A percentile compares a stretch with the other conserved stretches of the same genome.
These are phyloP conservation scores for Cephalopterus ornatus DNA, from an alignment of 2,113 vertebrate genomes.

Conservation along the genomic window DNA sequence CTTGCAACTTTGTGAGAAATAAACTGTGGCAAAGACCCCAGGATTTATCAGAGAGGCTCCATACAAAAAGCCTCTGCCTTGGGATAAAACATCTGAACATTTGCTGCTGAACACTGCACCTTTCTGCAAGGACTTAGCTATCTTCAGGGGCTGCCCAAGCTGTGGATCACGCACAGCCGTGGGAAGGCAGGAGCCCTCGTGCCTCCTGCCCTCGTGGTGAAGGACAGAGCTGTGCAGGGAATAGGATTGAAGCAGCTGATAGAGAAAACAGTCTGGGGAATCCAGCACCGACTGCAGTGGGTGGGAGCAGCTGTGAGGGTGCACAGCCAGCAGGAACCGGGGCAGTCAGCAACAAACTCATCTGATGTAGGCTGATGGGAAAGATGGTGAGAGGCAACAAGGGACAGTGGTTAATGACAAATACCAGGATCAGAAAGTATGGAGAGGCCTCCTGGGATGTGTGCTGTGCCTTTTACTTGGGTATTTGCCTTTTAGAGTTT, in stretches of 20 bases:
- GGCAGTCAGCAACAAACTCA: not conserved
- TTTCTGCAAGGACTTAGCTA: not conserved
- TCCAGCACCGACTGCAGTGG: fast-evolving
- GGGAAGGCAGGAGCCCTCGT: not conserved
- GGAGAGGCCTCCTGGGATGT: not conserved
- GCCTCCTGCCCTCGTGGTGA: fast-evolving
- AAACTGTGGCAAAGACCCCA: not conserved
- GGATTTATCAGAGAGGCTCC: not conserved
- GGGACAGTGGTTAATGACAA: not conserved
- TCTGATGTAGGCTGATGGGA: not conserved
- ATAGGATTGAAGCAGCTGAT: not conserved
- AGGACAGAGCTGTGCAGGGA: not conserved
- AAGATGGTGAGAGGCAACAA: not conserved
- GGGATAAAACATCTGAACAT: not conserved
- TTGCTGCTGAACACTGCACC: not conserved
- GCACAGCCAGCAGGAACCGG: not conserved
- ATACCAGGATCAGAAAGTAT: not conserved
- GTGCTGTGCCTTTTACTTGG: not conserved
- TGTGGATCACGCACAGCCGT: not conserved
- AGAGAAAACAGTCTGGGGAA: not conserved
- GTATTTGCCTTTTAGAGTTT: not conserved
- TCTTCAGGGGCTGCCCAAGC: not conserved
- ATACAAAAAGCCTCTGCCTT: not conserved
- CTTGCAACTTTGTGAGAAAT: not conserved
- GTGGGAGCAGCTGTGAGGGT: not conserved